Evolutionary conservation across 2,888 invertebrate genomes (phyloP), one percentile per base, ranked within the genome.

Genomic region (Arenicola marina): DNA sequence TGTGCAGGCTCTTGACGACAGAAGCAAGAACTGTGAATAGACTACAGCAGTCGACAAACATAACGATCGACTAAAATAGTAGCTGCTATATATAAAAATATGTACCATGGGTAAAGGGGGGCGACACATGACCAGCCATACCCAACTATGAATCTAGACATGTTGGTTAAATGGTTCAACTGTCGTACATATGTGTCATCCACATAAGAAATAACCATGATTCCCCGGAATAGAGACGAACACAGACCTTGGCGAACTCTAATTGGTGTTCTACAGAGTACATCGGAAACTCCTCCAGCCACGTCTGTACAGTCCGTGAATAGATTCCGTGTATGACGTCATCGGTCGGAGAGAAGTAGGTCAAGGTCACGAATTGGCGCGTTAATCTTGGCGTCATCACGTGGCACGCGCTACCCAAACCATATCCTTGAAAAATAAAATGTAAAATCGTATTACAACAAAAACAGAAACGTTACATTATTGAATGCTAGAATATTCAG

Each of bases 271-370:
- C 76, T n/a, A 81, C 75, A 32, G 79, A 74, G 63, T 76, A 76
- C 15, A 75, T 75, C 3, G 82, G 81, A 70, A 83, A 82, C 62
- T 81, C 81, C 64, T 82, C 81, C n/a, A 83, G 72, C 82, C 82
- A 82, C 31, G 75, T 71, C 55, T 75, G 78, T 24, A 82, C 62
- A 46, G 70, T 74, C 11, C 73, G 66, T 2, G 76, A 75, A 68
- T 74, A 78, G 63, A 80, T 72, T 32, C 70, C 73, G 61, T 77
- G 65, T 32, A 81, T 64, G 0, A 71, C 67, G 15, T 76, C 76
- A 24, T 71, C 68, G 21, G 67, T 61, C 0, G 78, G 78, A n/a
- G 69, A 68, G 62, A 77, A 77, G 57, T 78, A 56, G 26, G 72
- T 77, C 56, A 82, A 61, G 46, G 75, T 76, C 53, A 77, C 69